These are phyloP conservation scores for Heliconius erato DNA, from an alignment of 2,888 invertebrate genomes.

Conservation along the genomic window DNA sequence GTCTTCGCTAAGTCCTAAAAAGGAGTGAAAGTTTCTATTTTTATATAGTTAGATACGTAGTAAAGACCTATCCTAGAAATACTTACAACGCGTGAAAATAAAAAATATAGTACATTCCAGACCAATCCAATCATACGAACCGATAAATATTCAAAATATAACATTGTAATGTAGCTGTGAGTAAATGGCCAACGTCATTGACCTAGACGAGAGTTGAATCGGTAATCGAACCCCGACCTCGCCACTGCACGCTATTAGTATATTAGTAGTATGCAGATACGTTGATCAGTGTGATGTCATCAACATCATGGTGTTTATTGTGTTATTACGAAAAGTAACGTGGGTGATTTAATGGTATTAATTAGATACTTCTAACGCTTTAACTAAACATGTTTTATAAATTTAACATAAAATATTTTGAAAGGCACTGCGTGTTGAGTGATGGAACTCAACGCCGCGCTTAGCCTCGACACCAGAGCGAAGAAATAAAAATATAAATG, in stretches of 20 bases:
- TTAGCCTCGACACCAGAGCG: no score
- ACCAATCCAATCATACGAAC: not conserved
- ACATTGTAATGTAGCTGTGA: constrained; percentile 42
- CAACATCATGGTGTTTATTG: constrained; percentile 9
- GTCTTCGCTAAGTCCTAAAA: no score
- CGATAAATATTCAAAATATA: constrained; percentile 36
- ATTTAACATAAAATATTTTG: no score
- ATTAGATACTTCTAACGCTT: not conserved
- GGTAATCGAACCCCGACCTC: constrained; percentile 59
- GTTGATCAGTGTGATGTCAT: constrained; percentile 46
- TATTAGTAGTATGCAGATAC: constrained; percentile 15
- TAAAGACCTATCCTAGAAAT: no score
- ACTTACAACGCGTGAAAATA: no score
- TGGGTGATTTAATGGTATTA: not conserved
- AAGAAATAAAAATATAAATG: no score
- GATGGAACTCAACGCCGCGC: no score
- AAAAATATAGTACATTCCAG: not conserved
- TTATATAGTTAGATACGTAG: not conserved
- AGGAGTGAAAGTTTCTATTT: not conserved
- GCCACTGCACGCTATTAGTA: constrained; percentile 36
- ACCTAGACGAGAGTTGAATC: constrained; percentile 66
- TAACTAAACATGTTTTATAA: not conserved
- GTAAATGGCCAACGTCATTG: constrained; percentile 59
- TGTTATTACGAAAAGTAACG: constrained; percentile 33
- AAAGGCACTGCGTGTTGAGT: no score